Percentiles rank a stretch among this genome's conserved stretches.
These are phyloP conservation scores for Salmo trutta DNA, from an alignment of 2,797 vertebrate genomes.

Conservation along the genomic window DNA sequence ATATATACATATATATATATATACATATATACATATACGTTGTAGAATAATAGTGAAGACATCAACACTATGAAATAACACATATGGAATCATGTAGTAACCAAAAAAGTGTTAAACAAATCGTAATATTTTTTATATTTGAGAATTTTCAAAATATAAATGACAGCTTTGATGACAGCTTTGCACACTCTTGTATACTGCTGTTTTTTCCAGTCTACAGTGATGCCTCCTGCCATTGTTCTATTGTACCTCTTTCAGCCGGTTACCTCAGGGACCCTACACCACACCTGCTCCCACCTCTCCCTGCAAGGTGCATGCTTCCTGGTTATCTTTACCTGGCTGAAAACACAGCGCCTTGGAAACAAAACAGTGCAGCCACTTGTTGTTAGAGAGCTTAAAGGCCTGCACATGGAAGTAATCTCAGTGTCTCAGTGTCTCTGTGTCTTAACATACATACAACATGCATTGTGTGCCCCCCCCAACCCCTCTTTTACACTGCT, in stretches of 20 bases:
- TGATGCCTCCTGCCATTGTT: neutral
- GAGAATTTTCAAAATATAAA: too few species aligned
- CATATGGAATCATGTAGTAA: too few species aligned
- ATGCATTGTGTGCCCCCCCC: neutral
- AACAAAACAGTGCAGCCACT: neutral
- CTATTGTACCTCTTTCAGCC: neutral
- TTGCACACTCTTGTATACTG: neutral
- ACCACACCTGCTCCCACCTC: neutral
- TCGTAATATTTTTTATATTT: too few species aligned
- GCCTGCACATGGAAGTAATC: slow-evolving; percentile 7
- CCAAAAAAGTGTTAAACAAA: too few species aligned
- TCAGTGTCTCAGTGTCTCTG: slow-evolving; percentile 4
- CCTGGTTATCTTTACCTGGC: neutral
- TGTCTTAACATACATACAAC: neutral
- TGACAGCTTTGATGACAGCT: too few species aligned
- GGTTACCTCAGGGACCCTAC: neutral
- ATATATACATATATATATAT: too few species aligned
- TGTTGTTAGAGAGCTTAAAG: too few species aligned
- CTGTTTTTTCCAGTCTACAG: neutral
- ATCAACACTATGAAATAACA: too few species aligned
- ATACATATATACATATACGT: too few species aligned
- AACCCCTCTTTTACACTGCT: too few species aligned
- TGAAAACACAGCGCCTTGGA: neutral
- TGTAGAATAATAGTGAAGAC: too few species aligned
- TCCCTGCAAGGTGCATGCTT: neutral